Conservation (phyloP, 2,797 vertebrate genomes). For the Rhinichthys osculus region DNA sequence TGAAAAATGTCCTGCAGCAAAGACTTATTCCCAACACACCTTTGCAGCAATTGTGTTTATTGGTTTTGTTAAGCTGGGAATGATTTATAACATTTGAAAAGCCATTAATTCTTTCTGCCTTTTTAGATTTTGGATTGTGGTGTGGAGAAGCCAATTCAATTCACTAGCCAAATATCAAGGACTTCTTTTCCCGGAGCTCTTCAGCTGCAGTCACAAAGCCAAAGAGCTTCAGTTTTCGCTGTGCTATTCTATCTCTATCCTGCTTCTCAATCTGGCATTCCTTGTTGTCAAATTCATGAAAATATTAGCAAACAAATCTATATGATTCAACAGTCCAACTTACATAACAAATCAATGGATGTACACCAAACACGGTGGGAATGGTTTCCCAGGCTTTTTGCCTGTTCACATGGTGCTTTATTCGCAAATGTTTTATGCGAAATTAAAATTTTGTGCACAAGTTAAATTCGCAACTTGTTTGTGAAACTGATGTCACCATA, state of each 20-base stretch:
- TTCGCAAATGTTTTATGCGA: neutral
- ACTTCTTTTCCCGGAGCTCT: slow-evolving; percentile 51
- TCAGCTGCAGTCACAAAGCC: slow-evolving; percentile 10
- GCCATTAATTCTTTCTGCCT: slow-evolving; percentile 61
- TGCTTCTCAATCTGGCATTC: neutral
- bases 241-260: neutral
- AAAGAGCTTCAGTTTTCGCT: slow-evolving; percentile 4
- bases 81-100: slow-evolving; percentile 62
- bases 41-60: slow-evolving; percentile 55
- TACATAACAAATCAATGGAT: neutral
- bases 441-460: neutral
- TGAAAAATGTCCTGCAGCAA: slow-evolving; percentile 40
- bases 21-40: slow-evolving; percentile 36
- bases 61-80: slow-evolving; percentile 59
- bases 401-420: neutral
- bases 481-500: neutral
- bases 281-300: neutral
- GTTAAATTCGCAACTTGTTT: neutral
- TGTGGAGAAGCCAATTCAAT: slow-evolving; percentile 56
- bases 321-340: neutral
- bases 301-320: slow-evolving; percentile 1
- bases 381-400: neutral
- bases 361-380: neutral
- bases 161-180: slow-evolving; percentile 59
- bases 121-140: slow-evolving; percentile 52